phyloP scores from a whole-genome alignment of 1,140 invertebrate species.

The Cecropterus lyciades region DNA sequence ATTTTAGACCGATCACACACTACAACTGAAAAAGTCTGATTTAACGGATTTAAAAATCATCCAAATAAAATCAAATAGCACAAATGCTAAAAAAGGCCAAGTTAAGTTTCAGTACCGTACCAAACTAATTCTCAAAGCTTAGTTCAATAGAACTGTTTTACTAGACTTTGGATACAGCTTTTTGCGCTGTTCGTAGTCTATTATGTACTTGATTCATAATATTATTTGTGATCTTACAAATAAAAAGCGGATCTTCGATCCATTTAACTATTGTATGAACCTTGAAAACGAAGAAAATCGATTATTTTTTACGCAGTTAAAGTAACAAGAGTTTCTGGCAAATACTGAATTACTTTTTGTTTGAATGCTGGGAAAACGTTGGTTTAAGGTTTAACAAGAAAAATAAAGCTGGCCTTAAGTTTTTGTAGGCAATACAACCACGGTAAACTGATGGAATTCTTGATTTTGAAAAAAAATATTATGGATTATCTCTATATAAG shows the following conservation, averaged over 20 bases:
- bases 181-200: not conserved
- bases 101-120: too few relatives aligned
- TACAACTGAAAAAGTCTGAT: too few relatives aligned
- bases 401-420: not conserved
- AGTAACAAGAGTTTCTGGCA: conserved; percentile 11
- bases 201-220: conserved; percentile 5
- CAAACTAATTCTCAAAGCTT: too few relatives aligned
- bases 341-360: conserved; percentile 7
- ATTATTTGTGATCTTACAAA: conserved; percentile 1
- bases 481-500: too few relatives aligned
- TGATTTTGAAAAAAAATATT: too few relatives aligned
- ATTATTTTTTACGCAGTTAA: conserved; percentile 7
- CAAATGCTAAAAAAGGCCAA: too few relatives aligned
- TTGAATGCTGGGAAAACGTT: not conserved
- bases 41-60: too few relatives aligned
- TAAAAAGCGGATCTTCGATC: conserved; percentile 7
- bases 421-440: not conserved
- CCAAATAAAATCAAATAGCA: too few relatives aligned
- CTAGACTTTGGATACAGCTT: not conserved
- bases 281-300: conserved; percentile 16
- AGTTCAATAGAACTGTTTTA: too few relatives aligned
- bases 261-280: conserved; percentile 7
- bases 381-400: too few relatives aligned
- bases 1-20: too few relatives aligned
- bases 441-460: too few relatives aligned